Evolutionary conservation across 64 coral and sea anemone species (phyloP).

Genomic region (Montipora capricornis): DNA sequence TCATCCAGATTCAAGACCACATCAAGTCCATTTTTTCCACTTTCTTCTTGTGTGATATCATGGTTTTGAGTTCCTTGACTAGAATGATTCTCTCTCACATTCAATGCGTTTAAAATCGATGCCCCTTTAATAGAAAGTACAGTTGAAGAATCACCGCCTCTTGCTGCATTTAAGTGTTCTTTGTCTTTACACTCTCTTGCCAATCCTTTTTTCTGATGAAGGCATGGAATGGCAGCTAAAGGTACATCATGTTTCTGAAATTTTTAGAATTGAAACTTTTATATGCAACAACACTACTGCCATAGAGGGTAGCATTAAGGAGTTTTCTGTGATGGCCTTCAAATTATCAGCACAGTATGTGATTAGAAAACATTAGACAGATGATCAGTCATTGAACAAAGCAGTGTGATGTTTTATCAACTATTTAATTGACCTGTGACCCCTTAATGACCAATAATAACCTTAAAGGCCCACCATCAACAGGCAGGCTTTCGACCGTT

Average conservation of each 20-base stretch:
- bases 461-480: too few species aligned
- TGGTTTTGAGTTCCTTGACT: background rate
- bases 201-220: constrained; percentile 82
- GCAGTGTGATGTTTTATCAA: too few species aligned
- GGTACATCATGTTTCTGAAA: constrained; percentile 97
- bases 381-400: too few species aligned
- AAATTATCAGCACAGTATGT: too few species aligned
- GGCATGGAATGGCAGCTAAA: constrained; percentile 92
- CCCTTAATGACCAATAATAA: too few species aligned
- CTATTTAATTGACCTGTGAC: too few species aligned
- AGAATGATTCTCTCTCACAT: background rate
- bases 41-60: background rate
- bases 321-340: too few species aligned
- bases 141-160: background rate
- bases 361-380: too few species aligned
- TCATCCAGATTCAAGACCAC: constrained; percentile 39
- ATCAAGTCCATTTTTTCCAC: constrained; percentile 61
- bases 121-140: background rate
- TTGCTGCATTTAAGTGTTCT: background rate
- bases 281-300: background rate
- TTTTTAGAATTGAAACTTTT: background rate
- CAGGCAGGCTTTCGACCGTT: too few species aligned
- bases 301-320: background rate
- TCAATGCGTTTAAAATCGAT: constrained; percentile 64
- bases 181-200: background rate